phyloP scores from a whole-genome alignment of 2,797 vertebrate species.

The Eurystomus glaucurus region DNA sequence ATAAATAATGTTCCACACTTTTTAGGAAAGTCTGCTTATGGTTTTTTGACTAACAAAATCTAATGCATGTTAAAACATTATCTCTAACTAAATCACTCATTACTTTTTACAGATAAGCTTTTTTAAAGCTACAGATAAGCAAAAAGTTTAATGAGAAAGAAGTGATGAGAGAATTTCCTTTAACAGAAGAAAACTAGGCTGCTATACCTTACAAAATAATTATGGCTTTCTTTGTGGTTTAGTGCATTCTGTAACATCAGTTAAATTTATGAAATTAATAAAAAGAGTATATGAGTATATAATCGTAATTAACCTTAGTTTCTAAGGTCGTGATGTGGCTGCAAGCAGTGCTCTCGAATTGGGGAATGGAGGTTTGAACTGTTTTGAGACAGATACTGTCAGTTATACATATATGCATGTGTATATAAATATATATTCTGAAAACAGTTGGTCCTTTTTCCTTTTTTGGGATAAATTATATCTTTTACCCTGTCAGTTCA shows the following conservation, averaged over 20 bases:
- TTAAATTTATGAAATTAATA: constrained; percentile 36
- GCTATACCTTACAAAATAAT: neutral
- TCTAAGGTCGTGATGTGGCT: neutral
- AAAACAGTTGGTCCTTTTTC: neutral
- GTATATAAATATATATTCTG: neutral
- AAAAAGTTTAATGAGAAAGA: neutral
- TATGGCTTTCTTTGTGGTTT: neutral
- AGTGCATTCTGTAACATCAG: neutral
- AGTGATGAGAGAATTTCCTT: neutral
- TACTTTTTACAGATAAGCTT: neutral
- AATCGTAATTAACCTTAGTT: neutral
- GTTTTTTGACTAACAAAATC: constrained; percentile 55
- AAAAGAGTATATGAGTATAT: neutral
- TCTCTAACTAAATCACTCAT: constrained; percentile 16
- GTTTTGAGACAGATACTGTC: neutral
- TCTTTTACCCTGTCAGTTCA: constrained; percentile 41
- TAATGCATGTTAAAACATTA: constrained; percentile 45
- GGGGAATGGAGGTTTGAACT: neutral
- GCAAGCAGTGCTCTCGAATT: neutral
- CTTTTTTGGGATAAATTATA: neutral
- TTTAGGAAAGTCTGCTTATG: constrained; percentile 8
- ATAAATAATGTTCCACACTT: neutral
- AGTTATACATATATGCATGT: neutral
- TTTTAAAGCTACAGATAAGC: neutral
- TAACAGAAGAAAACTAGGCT: constrained; percentile 17